Base-by-base conservation (phyloP, 92 coral and sea anemone genomes). In the Epizoanthus stellaris region DNA sequence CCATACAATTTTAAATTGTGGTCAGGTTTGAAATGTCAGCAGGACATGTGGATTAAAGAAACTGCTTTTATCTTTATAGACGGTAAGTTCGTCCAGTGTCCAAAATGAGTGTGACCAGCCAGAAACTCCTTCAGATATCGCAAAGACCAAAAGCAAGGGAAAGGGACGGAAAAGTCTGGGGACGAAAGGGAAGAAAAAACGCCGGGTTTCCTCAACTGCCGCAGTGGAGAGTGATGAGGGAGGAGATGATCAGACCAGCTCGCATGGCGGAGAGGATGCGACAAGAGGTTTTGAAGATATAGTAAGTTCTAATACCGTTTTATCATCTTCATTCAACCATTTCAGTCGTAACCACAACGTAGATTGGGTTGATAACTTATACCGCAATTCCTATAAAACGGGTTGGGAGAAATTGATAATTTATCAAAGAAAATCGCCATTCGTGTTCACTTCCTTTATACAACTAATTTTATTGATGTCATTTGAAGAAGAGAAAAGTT, bases 141-240 rank as follows among this genome's bases (percentile, higher is more conserved):
- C 83, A 5, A 79, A 79, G 52, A 56, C 49, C 14, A 79, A 79
- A 43, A 79, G 40, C 42, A 79, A 79, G 14, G 59, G 59, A 20
- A 79, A 79, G 34, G 45, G 83, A 57, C 83, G 72, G 25, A 79
- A 79, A 61, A 63, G 83, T 64, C 43, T 79, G 12, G 83, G 83
- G 4, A 15, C 30, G 21, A 79, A 64, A 62, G 83, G 83, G 17
- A 79, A 79, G 60, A 79, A 79, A 63, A 79, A 79, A 5, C 73
- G 83, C 43, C 65, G 70, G 8, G 67, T 43, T 43, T 40, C 70
- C 47, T 79, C 73, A 63, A 59, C 69, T 76, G 69, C 69, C 2
- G 12, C 72, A 39, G 71, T 19, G 5, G 83, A 79, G 47, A 79
- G 83, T 59, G 83, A 79, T 11, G 71, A 79, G 16, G 83, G 49